Percentiles rank a stretch among this genome's conserved stretches.
phyloP scores from a whole-genome alignment of 2,888 invertebrate genomes.

The Drosophila macrospina region DNA sequence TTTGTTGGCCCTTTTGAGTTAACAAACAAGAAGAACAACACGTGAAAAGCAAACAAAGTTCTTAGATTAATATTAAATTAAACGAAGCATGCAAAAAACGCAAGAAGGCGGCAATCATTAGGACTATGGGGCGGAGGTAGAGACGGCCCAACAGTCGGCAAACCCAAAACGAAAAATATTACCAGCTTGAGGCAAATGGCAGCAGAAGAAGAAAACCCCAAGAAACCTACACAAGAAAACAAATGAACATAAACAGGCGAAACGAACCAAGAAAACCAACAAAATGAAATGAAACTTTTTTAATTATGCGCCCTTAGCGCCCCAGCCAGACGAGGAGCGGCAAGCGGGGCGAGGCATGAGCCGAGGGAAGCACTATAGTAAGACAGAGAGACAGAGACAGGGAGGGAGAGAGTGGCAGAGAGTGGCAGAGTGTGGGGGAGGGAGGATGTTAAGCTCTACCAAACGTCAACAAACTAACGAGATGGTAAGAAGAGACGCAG shows the following conservation, averaged over 20 bases:
- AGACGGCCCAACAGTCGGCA: conserved; percentile 17
- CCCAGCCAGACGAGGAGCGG: conserved; percentile 38
- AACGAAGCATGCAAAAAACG: conserved; percentile 82
- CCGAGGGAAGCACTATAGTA: too few relatives aligned
- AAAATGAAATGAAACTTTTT: conserved; percentile 85
- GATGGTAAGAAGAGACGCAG: conserved; percentile 37
- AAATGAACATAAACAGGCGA: conserved; percentile 79
- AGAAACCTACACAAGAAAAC: conserved; percentile 74
- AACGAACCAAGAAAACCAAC: conserved; percentile 84
- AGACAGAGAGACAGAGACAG: neutral
- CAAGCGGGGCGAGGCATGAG: conserved; percentile 19
- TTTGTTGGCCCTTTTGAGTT: conserved; percentile 50
- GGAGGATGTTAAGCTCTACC: neutral
- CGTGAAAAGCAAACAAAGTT: conserved; percentile 68
- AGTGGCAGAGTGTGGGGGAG: neutral
- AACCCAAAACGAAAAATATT: conserved; percentile 38
- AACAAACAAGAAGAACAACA: conserved; percentile 48
- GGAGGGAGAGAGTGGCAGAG: neutral
- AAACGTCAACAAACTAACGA: conserved; percentile 66
- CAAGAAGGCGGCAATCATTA: conserved; percentile 78
- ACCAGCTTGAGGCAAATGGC: conserved; percentile 27
- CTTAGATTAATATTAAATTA: conserved; percentile 83
- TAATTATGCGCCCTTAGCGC: conserved; percentile 81
- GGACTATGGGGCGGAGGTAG: conserved; percentile 56
- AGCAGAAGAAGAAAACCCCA: conserved; percentile 52